phyloP scores from a whole-genome alignment of 2,888 invertebrate species.

The Psococerastis gibbosa region DNA sequence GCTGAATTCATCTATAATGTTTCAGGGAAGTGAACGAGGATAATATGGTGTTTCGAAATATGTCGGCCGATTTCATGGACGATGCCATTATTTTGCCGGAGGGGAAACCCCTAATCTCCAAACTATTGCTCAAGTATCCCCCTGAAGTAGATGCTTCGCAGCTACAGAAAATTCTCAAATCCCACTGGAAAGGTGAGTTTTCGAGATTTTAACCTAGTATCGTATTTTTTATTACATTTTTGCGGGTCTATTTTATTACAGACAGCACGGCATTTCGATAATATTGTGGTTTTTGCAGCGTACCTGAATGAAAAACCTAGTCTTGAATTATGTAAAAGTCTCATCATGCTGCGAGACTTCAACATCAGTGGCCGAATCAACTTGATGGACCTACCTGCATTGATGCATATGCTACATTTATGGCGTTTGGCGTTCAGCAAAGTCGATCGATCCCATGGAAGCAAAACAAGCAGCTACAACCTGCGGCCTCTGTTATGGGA shows the following conservation, averaged over 20 bases:
- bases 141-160: conserved; percentile 40
- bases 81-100: conserved; percentile 34
- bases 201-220: too few relatives aligned
- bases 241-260: too few relatives aligned
- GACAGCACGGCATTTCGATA: too few relatives aligned
- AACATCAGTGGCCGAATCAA: conserved; percentile 41
- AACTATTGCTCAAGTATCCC: conserved; percentile 34
- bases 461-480: conserved; percentile 41
- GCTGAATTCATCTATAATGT: conserved; percentile 15
- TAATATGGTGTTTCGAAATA: conserved; percentile 45
- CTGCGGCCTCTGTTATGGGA: conserved; percentile 45
- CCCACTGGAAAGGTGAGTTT: conserved; percentile 38
- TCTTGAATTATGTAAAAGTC: conserved; percentile 43
- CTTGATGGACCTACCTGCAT: conserved; percentile 37
- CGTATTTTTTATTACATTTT: neutral
- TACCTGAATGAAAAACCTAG: conserved; percentile 39
- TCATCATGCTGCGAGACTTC: conserved; percentile 46
- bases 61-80: conserved; percentile 38
- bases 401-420: conserved; percentile 43
- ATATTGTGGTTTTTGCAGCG: conserved; percentile 21
- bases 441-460: conserved; percentile 33
- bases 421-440: conserved; percentile 44
- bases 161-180: conserved; percentile 36
- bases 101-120: conserved; percentile 30
- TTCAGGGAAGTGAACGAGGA: conserved; percentile 57